Percentiles rank a stretch among this genome's conserved stretches.
Evolutionary conservation across 2,113 vertebrate species (phyloP).

Genomic region (Naja naja): DNA sequence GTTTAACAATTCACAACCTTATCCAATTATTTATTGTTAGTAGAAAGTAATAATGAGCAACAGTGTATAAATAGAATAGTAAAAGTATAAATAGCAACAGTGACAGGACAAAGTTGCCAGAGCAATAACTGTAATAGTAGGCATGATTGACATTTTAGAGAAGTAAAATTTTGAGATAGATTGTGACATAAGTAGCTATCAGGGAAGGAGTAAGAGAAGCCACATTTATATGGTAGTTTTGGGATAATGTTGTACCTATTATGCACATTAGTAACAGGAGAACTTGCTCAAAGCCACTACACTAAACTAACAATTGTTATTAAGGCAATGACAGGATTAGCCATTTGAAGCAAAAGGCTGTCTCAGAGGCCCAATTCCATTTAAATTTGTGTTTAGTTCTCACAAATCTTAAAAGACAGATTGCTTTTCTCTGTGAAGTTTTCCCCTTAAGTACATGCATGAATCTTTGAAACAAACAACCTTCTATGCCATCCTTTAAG

Average conservation of each 20-base stretch:
- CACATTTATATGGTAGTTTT: not conserved
- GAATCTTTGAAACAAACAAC: not conserved
- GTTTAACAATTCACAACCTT: not conserved
- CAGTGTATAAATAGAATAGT: not conserved
- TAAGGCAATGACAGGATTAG: not conserved
- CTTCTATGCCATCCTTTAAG: not conserved
- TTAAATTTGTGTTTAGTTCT: not conserved
- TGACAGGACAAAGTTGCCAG: not conserved
- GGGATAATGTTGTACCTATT: not conserved
- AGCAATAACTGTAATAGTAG: not conserved
- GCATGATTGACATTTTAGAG: not conserved
- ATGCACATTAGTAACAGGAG: not conserved
- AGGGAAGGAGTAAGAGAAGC: not conserved
- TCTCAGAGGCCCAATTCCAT: not conserved
- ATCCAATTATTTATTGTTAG: not conserved
- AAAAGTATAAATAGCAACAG: not conserved
- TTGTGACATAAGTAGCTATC: not conserved
- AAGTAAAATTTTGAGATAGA: not conserved
- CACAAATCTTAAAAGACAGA: not conserved
- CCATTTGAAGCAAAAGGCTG: not conserved
- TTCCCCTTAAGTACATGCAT: not conserved
- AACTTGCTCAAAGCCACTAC: not conserved
- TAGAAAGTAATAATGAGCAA: not conserved
- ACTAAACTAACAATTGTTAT: not conserved
- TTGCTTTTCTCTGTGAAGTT: not conserved